A percentile compares a stretch with the other conserved stretches of the same genome.
These are phyloP conservation scores for Etheostoma cragini DNA, from an alignment of 2,113 vertebrate genomes.

Conservation along the genomic window DNA sequence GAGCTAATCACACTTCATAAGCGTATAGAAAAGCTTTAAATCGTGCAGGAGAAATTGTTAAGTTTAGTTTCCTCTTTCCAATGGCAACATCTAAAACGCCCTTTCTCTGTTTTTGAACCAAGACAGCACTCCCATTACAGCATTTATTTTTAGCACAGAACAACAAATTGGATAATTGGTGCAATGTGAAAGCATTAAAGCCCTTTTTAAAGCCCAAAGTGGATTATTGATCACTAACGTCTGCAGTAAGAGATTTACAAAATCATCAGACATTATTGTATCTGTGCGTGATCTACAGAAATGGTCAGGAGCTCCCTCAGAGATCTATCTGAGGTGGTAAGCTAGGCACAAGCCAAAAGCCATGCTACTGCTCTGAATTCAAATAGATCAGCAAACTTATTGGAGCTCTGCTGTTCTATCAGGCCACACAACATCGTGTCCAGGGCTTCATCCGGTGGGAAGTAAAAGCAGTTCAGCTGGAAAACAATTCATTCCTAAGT, in stretches of 20 bases:
- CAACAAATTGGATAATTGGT: slow-evolving; percentile 19
- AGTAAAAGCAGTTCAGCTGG: background rate
- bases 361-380: slow-evolving; percentile 35
- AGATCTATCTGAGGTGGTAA: slow-evolving; percentile 13
- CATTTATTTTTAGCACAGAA: slow-evolving; percentile 11
- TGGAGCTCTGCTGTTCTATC: background rate
- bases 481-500: slow-evolving; percentile 22
- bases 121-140: background rate
- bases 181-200: slow-evolving; percentile 39
- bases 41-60: slow-evolving; percentile 22
- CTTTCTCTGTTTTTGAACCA: background rate
- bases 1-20: slow-evolving; percentile 18
- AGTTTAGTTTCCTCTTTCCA: slow-evolving; percentile 31
- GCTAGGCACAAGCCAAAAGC: slow-evolving; percentile 29
- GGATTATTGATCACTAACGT: slow-evolving; percentile 30
- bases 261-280: slow-evolving; percentile 24
- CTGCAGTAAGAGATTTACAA: slow-evolving; percentile 6
- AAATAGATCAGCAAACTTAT: slow-evolving; percentile 32
- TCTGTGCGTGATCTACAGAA: slow-evolving; percentile 22
- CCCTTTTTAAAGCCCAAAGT: slow-evolving; percentile 4
- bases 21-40: slow-evolving; percentile 23
- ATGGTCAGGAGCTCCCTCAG: slow-evolving; percentile 12
- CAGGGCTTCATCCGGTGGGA: background rate
- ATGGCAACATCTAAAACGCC: background rate
- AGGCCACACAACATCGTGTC: background rate